These are phyloP conservation scores for Clarias platycephalus DNA, from an alignment of 2,797 vertebrate species.

Conservation along the genomic window DNA sequence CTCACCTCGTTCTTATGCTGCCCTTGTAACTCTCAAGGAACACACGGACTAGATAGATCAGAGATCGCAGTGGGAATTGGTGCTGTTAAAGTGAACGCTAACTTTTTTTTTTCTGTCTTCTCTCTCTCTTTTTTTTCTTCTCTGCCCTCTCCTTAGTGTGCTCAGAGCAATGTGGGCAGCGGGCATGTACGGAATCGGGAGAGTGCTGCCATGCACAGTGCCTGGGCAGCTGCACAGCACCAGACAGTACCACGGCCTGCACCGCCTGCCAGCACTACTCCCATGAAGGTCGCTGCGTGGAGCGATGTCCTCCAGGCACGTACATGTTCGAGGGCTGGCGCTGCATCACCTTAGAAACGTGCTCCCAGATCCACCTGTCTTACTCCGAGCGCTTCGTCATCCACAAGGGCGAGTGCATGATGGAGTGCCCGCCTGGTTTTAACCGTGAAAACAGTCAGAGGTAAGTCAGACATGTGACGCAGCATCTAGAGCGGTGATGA, in stretches of 20 bases:
- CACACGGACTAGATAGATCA: background rate
- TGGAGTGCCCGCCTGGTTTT: slow-evolving; percentile 90
- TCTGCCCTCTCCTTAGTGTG: slow-evolving; percentile 78
- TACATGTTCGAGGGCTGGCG: slow-evolving; percentile 96
- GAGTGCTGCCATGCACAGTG: slow-evolving; percentile 95
- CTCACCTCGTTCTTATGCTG: slow-evolving; percentile 18
- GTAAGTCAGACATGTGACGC: slow-evolving; percentile 65
- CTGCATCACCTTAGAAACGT: slow-evolving; percentile 87
- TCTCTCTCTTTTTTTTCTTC: background rate
- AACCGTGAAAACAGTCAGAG: slow-evolving; percentile 84
- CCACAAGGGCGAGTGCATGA: slow-evolving; percentile 89
- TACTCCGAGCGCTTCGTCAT: slow-evolving; percentile 86
- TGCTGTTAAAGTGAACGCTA: background rate
- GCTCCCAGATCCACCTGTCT: slow-evolving; percentile 79
- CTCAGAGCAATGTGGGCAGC: slow-evolving; percentile 80
- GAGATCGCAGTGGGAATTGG: background rate
- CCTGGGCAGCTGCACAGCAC: slow-evolving; percentile 86
- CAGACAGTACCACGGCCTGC: slow-evolving; percentile 81
- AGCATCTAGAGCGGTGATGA: background rate
- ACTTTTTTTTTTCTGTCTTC: background rate
- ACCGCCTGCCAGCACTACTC: slow-evolving; percentile 90
- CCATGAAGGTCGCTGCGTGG: slow-evolving; percentile 84
- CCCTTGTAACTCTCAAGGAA: slow-evolving; percentile 2
- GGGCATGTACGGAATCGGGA: slow-evolving; percentile 81
- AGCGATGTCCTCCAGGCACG: slow-evolving; percentile 84